Base-by-base conservation (phyloP, 2,113 vertebrate species). In the Trachemys scripta region DNA sequence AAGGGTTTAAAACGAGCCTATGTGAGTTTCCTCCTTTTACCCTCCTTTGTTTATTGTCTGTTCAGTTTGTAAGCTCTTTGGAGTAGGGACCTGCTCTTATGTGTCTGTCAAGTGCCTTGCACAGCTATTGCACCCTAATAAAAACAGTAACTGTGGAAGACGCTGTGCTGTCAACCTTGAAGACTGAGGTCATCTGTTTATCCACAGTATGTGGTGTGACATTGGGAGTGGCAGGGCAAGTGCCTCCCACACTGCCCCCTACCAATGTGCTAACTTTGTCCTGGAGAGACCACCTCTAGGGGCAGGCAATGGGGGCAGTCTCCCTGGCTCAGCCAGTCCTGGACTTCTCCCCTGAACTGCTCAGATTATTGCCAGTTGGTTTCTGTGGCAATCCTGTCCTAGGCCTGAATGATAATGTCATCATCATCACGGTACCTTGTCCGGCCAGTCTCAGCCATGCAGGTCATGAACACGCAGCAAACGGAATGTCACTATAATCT, bases 321-420 rank as follows among this genome's bases (percentile, higher is more conserved):
- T 45, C 5, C 24, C 10, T 45, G 42, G 65, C 42, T 45, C 75
- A 45, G 38, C n/a, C 72, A 42, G 22, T 14, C 42, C 72, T 42
- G 25, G 72, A 38, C 78, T 14, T 1, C 3, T 86, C 6, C 85
- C 35, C 29, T 10, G 2, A 91, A 80, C 25, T 14, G 2, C 27
- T 5, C 54, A 31, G 50, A 17, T 76, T 88, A 80, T 45, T 95
- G 35, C 54, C 50, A 22, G 4, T 81, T 76, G 50, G 1, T 42
- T 88, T 4, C 86, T 54, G 57, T 45, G 27, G 13, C 5, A 20
- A 82, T n/a, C 12, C 35, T 82, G 78, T 31, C 31, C 47, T 69
- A n/a, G 50, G 50, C 29, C 24, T 19, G 78, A 65, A 17, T 65
- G 75, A 72, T 38, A 45, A 1, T 0, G 0, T 27, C n/a, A 10